phyloP scores from a whole-genome alignment of 2,888 invertebrate species.

The Ethmia dodecea region DNA sequence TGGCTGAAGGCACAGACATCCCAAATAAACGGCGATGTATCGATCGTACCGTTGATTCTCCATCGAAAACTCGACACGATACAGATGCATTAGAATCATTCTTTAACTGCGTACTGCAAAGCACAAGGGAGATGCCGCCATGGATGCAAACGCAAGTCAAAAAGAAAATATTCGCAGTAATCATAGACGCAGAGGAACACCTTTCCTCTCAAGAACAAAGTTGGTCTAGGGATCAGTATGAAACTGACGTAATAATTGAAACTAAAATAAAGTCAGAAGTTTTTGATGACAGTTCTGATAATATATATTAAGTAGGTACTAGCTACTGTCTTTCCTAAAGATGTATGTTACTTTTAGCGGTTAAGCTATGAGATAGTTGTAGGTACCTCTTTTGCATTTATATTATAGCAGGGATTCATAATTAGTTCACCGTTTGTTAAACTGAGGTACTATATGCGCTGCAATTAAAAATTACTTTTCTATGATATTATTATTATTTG shows the following conservation, averaged over 20 bases:
- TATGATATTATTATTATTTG: too few relatives aligned
- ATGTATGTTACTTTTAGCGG: too few relatives aligned
- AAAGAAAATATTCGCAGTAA: constrained; percentile 63
- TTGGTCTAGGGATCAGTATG: constrained; percentile 15
- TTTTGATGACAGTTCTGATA: constrained; percentile 34
- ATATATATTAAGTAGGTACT: too few relatives aligned
- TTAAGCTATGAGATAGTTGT: too few relatives aligned
- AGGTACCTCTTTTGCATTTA: too few relatives aligned
- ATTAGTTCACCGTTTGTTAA: too few relatives aligned
- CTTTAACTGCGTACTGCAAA: constrained; percentile 57
- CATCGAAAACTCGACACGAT: constrained; percentile 23
- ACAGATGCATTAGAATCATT: constrained; percentile 57
- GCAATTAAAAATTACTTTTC: too few relatives aligned
- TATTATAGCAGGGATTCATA: too few relatives aligned
- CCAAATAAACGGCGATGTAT: constrained; percentile 35
- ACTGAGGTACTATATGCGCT: too few relatives aligned
- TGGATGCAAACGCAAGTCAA: constrained; percentile 72
- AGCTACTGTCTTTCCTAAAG: too few relatives aligned
- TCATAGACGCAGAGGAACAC: constrained; percentile 61
- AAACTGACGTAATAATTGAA: constrained; percentile 26
- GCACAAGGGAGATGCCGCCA: constrained; percentile 57
- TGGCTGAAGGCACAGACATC: constrained; percentile 22
- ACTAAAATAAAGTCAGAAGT: constrained; percentile 54
- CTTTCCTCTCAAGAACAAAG: constrained; percentile 34
- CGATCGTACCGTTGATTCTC: constrained; percentile 14